Percentiles rank a stretch among this genome's conserved stretches.
Evolutionary conservation across 2,888 invertebrate species (phyloP).

Genomic region (Nephrotoma appendiculata): DNA sequence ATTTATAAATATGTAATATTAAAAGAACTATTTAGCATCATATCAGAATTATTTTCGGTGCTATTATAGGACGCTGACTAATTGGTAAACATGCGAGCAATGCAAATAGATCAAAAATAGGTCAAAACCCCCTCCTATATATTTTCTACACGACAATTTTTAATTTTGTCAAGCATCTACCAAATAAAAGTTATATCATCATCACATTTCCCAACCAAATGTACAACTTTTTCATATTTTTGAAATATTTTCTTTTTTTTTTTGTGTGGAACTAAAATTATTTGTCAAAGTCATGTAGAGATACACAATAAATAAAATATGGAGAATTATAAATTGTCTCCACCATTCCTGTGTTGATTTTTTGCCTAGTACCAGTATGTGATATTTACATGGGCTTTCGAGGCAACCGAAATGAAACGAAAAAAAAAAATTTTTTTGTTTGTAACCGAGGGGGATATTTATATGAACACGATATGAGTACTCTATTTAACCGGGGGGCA

Average conservation of each 20-base stretch:
- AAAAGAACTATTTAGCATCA: too few species aligned
- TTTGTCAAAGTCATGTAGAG: not conserved
- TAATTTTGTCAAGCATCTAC: too few species aligned
- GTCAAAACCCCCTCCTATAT: too few species aligned
- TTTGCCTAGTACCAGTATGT: not conserved
- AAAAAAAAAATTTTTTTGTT: not conserved
- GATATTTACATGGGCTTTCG: not conserved
- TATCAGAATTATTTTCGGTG: too few species aligned
- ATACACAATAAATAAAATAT: not conserved
- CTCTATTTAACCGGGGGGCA: not conserved
- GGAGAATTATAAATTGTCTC: not conserved
- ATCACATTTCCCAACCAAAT: not conserved
- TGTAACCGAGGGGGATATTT: not conserved
- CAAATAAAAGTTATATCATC: too few species aligned
- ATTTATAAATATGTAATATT: too few species aligned
- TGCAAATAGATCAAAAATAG: too few species aligned
- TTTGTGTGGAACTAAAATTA: not conserved
- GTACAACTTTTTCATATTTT: not conserved
- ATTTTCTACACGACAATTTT: too few species aligned
- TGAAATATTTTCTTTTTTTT: not conserved
- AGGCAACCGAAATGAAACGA: not conserved
- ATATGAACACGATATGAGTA: not conserved
- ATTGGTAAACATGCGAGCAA: too few species aligned
- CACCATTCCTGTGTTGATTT: not conserved
- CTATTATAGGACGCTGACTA: too few species aligned